These are phyloP conservation scores for Acrossocheilus fasciatus DNA, from an alignment of 2,797 vertebrate species.

Conservation along the genomic window DNA sequence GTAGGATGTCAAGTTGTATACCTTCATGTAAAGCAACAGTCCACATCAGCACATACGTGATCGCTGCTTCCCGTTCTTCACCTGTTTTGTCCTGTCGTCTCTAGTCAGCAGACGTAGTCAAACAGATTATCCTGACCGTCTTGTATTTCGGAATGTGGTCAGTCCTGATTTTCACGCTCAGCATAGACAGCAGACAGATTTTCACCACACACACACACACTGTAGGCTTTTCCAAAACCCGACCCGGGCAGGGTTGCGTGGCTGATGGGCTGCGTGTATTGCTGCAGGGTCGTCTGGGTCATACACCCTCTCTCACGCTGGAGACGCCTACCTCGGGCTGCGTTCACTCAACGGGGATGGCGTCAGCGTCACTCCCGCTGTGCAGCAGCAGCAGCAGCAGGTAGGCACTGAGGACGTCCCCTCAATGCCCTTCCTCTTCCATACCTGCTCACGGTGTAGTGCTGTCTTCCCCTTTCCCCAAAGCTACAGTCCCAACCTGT, in stretches of 20 bases:
- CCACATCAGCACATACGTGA: background rate
- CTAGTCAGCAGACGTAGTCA: background rate
- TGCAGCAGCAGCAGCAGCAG: slow-evolving; percentile 73
- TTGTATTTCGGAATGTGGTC: slow-evolving; percentile 29
- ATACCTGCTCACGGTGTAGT: slow-evolving; percentile 21
- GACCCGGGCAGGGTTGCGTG: slow-evolving; percentile 52
- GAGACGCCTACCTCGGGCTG: slow-evolving; percentile 81
- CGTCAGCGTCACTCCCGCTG: slow-evolving; percentile 78
- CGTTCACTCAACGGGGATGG: slow-evolving; percentile 82
- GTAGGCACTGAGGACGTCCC: slow-evolving; percentile 77
- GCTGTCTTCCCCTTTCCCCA: slow-evolving; percentile 5
- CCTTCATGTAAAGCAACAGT: background rate
- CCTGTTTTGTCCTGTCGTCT: slow-evolving; percentile 6
- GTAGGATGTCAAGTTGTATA: background rate
- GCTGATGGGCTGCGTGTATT: slow-evolving; percentile 72
- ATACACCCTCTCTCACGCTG: slow-evolving; percentile 82
- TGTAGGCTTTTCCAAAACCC: slow-evolving; percentile 1
- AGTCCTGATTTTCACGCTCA: slow-evolving; percentile 37
- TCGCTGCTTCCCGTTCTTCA: slow-evolving; percentile 2
- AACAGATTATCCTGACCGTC: background rate
- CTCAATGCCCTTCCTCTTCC: slow-evolving; percentile 64
- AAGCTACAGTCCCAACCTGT: background rate
- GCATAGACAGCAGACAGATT: background rate
- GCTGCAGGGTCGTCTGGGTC: slow-evolving; percentile 83
- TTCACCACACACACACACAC: background rate